Percentiles rank a stretch among this genome's conserved stretches.
phyloP scores from a whole-genome alignment of 2,888 invertebrate species.

The Ariolimax columbianus region DNA sequence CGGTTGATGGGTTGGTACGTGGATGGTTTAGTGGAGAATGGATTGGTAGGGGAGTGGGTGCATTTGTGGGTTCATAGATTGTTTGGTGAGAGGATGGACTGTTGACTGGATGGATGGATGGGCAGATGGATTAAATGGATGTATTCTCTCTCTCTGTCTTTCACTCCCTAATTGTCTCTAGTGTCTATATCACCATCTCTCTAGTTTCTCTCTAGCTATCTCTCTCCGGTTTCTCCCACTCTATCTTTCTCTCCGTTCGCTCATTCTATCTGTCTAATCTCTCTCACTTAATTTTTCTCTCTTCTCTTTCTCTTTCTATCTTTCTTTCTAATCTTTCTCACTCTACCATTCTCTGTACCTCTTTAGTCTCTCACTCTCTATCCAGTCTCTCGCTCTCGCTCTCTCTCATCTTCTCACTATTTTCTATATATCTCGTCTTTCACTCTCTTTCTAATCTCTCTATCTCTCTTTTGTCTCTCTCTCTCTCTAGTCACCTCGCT shows the following conservation, averaged over 20 bases:
- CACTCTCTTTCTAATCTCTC: neutral
- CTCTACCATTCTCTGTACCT: too few relatives aligned
- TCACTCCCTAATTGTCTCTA: too few relatives aligned
- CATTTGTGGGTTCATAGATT: neutral
- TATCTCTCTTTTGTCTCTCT: neutral
- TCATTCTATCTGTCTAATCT: too few relatives aligned
- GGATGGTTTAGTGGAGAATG: neutral
- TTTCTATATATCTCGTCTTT: neutral
- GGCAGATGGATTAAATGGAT: neutral
- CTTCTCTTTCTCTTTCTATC: neutral
- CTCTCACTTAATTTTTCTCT: too few relatives aligned
- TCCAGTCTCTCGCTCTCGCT: neutral
- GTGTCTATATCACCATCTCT: too few relatives aligned
- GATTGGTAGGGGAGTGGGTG: neutral
- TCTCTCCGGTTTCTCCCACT: too few relatives aligned
- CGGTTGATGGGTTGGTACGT: neutral
- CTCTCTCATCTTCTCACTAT: neutral
- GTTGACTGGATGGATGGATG: neutral
- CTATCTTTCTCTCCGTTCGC: too few relatives aligned
- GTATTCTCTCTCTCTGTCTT: too few relatives aligned
- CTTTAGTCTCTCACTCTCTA: too few relatives aligned
- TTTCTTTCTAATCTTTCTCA: too few relatives aligned
- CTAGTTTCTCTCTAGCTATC: too few relatives aligned
- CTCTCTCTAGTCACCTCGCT: neutral
- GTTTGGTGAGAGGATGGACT: neutral